phyloP scores from a whole-genome alignment of 2,797 vertebrate genomes.

The Danio aesculapii region DNA sequence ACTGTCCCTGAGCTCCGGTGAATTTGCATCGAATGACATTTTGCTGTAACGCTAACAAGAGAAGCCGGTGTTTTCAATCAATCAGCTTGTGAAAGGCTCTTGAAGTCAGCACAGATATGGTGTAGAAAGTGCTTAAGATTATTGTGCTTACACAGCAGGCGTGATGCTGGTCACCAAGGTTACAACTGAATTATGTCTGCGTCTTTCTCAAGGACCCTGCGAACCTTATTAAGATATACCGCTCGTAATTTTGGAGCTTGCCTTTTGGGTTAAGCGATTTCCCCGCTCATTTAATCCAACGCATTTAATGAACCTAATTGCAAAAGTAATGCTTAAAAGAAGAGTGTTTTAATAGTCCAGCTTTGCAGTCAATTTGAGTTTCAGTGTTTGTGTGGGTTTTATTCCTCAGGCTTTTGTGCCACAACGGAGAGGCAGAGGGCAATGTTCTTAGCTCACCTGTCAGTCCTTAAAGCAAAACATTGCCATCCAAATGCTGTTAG shows the following conservation, averaged over 20 bases:
- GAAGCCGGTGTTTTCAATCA: slow-evolving; percentile 71
- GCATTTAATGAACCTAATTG: slow-evolving; percentile 22
- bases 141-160: slow-evolving; percentile 45
- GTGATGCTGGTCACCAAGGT: slow-evolving; percentile 28
- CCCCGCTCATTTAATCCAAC: neutral
- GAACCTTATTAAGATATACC: slow-evolving; percentile 22
- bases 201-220: slow-evolving; percentile 29
- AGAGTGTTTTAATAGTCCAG: neutral
- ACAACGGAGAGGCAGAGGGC: neutral
- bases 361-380: neutral
- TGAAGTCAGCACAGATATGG: slow-evolving; percentile 41
- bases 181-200: slow-evolving; percentile 2
- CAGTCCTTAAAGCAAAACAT: slow-evolving; percentile 16
- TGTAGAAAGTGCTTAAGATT: slow-evolving; percentile 24
- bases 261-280: slow-evolving; percentile 22
- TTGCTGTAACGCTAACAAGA: slow-evolving; percentile 69
- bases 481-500: slow-evolving; percentile 12
- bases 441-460: slow-evolving; percentile 5
- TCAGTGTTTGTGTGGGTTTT: neutral
- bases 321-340: neutral
- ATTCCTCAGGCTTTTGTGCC: slow-evolving; percentile 10
- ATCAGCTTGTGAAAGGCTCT: slow-evolving; percentile 60
- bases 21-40: slow-evolving; percentile 80
- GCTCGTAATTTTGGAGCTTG: slow-evolving; percentile 13
- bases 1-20: slow-evolving; percentile 68